phyloP scores from a whole-genome alignment of 1,140 invertebrate genomes.

The Anoplolepis gracilipes region DNA sequence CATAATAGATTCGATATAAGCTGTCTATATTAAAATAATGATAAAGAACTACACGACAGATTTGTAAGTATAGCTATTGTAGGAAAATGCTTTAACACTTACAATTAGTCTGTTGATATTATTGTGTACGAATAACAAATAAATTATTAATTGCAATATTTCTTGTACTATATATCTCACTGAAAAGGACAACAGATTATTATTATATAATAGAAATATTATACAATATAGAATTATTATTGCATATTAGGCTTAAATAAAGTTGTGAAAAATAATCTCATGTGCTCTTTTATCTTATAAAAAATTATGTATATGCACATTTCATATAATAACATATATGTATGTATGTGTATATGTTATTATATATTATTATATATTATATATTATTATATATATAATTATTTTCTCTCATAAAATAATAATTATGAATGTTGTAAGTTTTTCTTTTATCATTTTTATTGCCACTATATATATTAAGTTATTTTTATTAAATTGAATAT shows the following conservation, averaged over 20 bases:
- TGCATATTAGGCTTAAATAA: slow-evolving; percentile 74
- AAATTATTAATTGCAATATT: slow-evolving; percentile 66
- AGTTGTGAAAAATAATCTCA: slow-evolving; percentile 56
- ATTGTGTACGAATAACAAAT: slow-evolving; percentile 64
- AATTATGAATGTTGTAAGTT: no score
- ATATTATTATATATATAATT: no score
- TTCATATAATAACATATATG: no score
- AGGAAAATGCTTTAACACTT: slow-evolving; percentile 78
- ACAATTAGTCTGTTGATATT: slow-evolving; percentile 87
- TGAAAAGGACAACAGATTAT: slow-evolving; percentile 59
- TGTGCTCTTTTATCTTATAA: background rate
- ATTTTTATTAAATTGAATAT: no score
- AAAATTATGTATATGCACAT: no score
- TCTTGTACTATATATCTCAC: slow-evolving; percentile 63
- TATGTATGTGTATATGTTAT: no score
- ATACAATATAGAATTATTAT: slow-evolving; percentile 60
- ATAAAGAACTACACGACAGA: slow-evolving; percentile 9
- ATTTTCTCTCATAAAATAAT: no score
- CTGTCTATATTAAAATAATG: slow-evolving; percentile 46
- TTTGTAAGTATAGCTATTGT: slow-evolving; percentile 44
- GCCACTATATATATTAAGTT: no score
- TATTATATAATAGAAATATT: slow-evolving; percentile 67
- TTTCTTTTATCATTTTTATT: no score
- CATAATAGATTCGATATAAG: slow-evolving; percentile 26
- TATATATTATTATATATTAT: no score